Conservation (phyloP, 2,888 invertebrate species). For the Pheosia tremula region DNA sequence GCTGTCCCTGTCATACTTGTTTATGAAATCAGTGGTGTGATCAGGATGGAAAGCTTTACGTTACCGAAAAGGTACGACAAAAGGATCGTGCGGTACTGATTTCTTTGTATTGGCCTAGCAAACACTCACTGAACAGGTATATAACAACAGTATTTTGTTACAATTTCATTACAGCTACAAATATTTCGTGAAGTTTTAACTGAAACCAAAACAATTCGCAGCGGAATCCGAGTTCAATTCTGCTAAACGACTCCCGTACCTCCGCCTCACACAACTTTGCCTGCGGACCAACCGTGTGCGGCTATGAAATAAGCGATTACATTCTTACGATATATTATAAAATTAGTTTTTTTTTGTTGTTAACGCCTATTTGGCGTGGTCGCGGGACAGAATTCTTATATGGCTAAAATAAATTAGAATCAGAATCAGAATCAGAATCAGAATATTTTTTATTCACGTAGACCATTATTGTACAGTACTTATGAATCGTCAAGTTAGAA, state of each 20-base stretch:
- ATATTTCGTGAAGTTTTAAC: not conserved
- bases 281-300: conserved; percentile 12
- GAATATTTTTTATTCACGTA: too few species aligned
- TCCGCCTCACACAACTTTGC: conserved; percentile 24
- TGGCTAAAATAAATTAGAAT: too few species aligned
- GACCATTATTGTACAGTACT: too few species aligned
- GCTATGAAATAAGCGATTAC: conserved; percentile 1
- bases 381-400: too few species aligned
- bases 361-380: not conserved
- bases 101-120: too few species aligned
- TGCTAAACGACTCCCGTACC: conserved; percentile 33
- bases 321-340: not conserved
- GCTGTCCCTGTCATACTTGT: too few species aligned
- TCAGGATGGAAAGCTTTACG: too few species aligned
- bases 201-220: conserved; percentile 33
- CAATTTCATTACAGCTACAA: conserved; percentile 1
- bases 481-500: too few species aligned
- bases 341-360: not conserved
- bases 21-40: too few species aligned
- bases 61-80: too few species aligned
- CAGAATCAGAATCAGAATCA: too few species aligned
- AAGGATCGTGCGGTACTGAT: too few species aligned
- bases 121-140: not conserved
- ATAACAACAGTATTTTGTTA: not conserved
- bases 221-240: conserved; percentile 40